These are phyloP conservation scores for Epinephelus coioides DNA, from an alignment of 2,797 vertebrate species.

Conservation along the genomic window DNA sequence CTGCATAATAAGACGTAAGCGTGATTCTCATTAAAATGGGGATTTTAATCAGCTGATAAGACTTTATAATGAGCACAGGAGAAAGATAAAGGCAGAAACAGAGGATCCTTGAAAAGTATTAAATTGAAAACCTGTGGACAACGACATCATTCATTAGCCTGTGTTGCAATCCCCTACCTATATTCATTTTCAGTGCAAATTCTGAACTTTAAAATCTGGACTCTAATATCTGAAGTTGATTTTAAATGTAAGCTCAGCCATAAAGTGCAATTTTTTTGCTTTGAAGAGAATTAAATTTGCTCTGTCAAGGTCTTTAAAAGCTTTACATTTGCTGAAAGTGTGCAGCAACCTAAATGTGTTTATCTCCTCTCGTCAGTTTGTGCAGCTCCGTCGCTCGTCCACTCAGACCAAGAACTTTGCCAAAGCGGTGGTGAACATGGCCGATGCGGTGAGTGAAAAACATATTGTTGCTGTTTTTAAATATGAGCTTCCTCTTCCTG, in stretches of 20 bases:
- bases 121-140: too few species aligned
- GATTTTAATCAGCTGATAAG: not conserved
- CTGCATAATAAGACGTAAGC: not conserved
- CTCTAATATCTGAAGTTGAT: too few species aligned
- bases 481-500: not conserved
- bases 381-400: slow-evolving; percentile 90
- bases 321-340: too few species aligned
- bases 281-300: too few species aligned
- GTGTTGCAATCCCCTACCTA: too few species aligned
- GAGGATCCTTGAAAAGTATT: too few species aligned
- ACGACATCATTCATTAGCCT: too few species aligned
- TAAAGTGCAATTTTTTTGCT: too few species aligned
- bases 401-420: slow-evolving; percentile 95
- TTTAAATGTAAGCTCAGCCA: too few species aligned
- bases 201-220: too few species aligned
- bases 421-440: slow-evolving; percentile 98
- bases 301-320: too few species aligned
- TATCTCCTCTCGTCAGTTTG: slow-evolving; percentile 83
- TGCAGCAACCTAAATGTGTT: not conserved
- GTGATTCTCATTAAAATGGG: not conserved
- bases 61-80: not conserved
- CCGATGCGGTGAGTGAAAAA: slow-evolving; percentile 90
- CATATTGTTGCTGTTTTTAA: not conserved
- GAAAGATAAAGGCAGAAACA: not conserved
- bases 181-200: too few species aligned